Evolutionary conservation across 2,797 vertebrate species (phyloP), one percentile per base, ranked within the genome.

Genomic region (Astyanax mexicanus): DNA sequence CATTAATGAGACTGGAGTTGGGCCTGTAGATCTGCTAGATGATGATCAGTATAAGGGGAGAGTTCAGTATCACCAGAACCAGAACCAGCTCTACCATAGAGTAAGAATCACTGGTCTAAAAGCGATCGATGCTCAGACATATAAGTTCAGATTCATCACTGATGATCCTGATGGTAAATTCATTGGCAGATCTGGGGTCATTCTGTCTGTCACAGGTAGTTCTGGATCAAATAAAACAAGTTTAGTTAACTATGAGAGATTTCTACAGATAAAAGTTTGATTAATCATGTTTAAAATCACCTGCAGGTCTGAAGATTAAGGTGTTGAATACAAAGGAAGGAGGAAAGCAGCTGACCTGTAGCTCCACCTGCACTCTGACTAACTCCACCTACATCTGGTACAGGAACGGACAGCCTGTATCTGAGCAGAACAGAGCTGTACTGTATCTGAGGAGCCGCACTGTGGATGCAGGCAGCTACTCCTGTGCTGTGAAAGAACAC

Each of bases 191-290:
- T 74, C 77, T 66, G 85, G 84, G 25, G 84, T 83, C 35, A 68
- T 35, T 76, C 83, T 89, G 65, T 81, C 65, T 57, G 86, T 90
- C 40, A 80, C 61, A 87, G 88, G 87, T 90, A 83, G 10, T 4
- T 15, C 47, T 49, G 47, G 5, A 49, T 49, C n/a, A n/a, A n/a
- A n/a, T n/a, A n/a, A n/a, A n/a, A n/a, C n/a, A n/a, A n/a, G n/a
- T n/a, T n/a, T n/a, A n/a, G n/a, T n/a, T n/a, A n/a, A n/a, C n/a
- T n/a, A n/a, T n/a, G n/a, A n/a, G n/a, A n/a, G n/a, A n/a, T n/a
- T n/a, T n/a, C n/a, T n/a, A n/a, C n/a, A n/a, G n/a, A n/a, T n/a
- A n/a, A n/a, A n/a, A n/a, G n/a, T n/a, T n/a, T n/a, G n/a, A n/a
- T n/a, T n/a, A n/a, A n/a, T n/a, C n/a, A n/a, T n/a, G n/a, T n/a